Evolutionary conservation across 2,888 invertebrate genomes (phyloP), one percentile per base, ranked within the genome.

Genomic region (Cataglyphis altisquamis): DNA sequence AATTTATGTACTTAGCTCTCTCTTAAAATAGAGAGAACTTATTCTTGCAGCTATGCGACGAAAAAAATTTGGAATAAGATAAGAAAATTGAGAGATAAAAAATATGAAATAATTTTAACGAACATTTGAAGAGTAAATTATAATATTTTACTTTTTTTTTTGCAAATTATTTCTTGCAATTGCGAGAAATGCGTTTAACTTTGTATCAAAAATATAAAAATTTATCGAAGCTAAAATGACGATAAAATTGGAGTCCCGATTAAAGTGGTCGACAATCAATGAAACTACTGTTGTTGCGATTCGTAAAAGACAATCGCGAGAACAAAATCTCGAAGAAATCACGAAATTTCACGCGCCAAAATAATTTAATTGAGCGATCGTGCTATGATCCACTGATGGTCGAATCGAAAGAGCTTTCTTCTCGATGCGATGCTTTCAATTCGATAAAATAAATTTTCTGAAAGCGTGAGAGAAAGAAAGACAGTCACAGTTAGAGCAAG

Each of bases 381-480:
- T 29, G 29, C 15, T 21, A 18, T 25, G 39, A 15, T 57, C 15
- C 15, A 29, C 9, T 41, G 9, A 1, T 39, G 25, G 29, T n/a
- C 18, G 18, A 1, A 10, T n/a, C 21, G 15, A 55, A 10, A 48
- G 12, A 25, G 36, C 10, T 32, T 70, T 45, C 8, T 10, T 4
- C 45, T 21, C 25, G 36, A 36, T 18, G n/a, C 45, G 67, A 62
- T 67, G 72, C 67, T 84, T 83, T 87, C 89, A 85, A 89, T 91
- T 85, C 87, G 84, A 91, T 90, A 82, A 90, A 91, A 91, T 90
- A 91, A 91, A 91, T 91, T 91, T 89, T 83, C 82, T 67, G 74
- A 57, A 80, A 74, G 48, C 73, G 68, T 70, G 18, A 18, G 45
- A 45, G 60, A 36, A 21, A 48, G 18, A 29, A 29, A 29, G 18